Base-by-base conservation (phyloP, 2,888 invertebrate species). In the Nemapogon koenigi region DNA sequence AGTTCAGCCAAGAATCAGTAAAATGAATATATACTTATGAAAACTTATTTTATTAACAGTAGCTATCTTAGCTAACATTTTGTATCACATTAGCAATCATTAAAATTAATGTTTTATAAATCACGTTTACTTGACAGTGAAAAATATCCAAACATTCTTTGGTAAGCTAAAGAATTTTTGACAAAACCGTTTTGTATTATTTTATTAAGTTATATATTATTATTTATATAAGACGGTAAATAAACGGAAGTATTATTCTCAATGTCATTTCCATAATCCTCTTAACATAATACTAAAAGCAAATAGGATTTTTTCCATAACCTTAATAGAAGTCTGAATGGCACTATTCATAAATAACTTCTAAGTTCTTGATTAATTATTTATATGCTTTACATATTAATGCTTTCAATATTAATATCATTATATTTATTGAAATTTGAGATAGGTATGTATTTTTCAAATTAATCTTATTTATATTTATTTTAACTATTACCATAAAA, bases 261-360 rank as follows among this genome's bases (percentile, higher is more conserved):
- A 56, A 64, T 64, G 68, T 68, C 68, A 71, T 58, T 59, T 49
- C 49, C 48, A 47, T 70, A 72, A 73, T 71, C 71, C 66, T 59
- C 71, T 75, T 69, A 64, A 48, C 60, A 60, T 31, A 60, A 65
- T 55, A 53, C 58, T 47, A 56, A 37, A 59, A 55, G 60, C 55
- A 65, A 61, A 66, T 62, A 65, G 40, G 60, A 59, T 56, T 62
- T 59, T 52, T 50, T 55, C 49, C 53, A 53, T 50, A 49, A 50
- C 54, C 56, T 51, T 52, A 53, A 58, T 56, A 55, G 55, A 55
- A 45, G 49, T 11, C 45, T 44, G 47, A 45, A 47, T 49, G 52
- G 49, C 53, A 27, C 36, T 26, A 26, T 15, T 39, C n/a, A n/a
- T n/a, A n/a, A n/a, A n/a, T n/a, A n/a, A n/a, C n/a, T n/a, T n/a